Evolutionary conservation across 2,113 vertebrate genomes (phyloP), one percentile per base, ranked within the genome.

Genomic region (Stegastes partitus): DNA sequence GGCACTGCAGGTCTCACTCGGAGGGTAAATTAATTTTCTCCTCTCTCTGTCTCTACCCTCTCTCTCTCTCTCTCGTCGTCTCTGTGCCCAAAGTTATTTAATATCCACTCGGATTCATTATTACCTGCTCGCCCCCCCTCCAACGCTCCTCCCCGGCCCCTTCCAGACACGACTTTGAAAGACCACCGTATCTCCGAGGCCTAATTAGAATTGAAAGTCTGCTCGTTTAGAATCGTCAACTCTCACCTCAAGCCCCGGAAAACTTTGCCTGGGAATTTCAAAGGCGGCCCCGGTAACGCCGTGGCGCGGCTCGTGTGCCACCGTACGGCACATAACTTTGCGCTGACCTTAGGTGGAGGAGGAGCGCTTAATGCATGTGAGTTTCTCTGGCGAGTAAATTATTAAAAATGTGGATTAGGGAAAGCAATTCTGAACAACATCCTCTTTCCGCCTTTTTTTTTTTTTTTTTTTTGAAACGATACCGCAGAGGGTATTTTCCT

Each of bases 161-260:
- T 88, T 85, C 53, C 82, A 87, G 92, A 89, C 49, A 67, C 31
- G 74, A 76, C 93, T 94, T 94, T 95, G 92, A 95, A 94, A 86
- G 76, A 74, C 78, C 86, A 66, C 77, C 68, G 80, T 93, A 90
- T 94, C 93, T 94, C 86, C 76, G 16, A 93, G 94, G 93, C 93
- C 91, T 93, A 95, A 94, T 95, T 95, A 94, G 91, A 93, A 90
- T 86, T 68, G 79, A 91, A 82, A 71, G 67, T 84, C 77, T 93
- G 86, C 95, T 95, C 94, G 15, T 96, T 96, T 93, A 31, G 95
- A 95, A 95, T 96, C 94, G 96, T 96, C 96, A 95, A 95, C 96
- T 94, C 96, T 97, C 97, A 98, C 97, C 97, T 98, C 96, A 93
- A 97, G 96, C 96, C n/a, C 95, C 93, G 95, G 94, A 93, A 96